Base-by-base conservation (phyloP, 1,140 invertebrate species). In the Macrocentrus cingulum region DNA sequence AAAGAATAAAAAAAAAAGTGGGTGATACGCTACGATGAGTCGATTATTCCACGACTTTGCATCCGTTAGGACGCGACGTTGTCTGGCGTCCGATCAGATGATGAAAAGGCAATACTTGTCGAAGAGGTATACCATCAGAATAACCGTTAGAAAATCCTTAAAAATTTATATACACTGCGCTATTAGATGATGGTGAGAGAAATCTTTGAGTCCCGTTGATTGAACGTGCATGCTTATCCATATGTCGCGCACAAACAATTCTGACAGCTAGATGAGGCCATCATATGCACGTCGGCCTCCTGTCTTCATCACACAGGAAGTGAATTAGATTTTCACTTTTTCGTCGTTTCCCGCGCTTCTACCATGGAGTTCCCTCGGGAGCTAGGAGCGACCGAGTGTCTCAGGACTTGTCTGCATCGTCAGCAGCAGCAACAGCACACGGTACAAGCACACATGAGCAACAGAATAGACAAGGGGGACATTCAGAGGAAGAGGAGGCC, bases 331-430 rank as follows among this genome's bases (percentile, higher is more conserved):
- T 72, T 72, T 73, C 68, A 74, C 67, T 71, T 70, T 71, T 46
- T 65, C 16, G 18, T 29, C 68, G 60, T 68, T 74, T 76, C 69
- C 69, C 68, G 63, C 46, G 22, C 16, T 44, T 11, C 42, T 16
- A 42, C 15, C n/a, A 32, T 48, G 57, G 70, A 65, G 64, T 74
- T 75, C 69, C 68, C 74, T 71, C 74, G 73, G 73, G 74, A 76
- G 72, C 67, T 63, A 44, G 56, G 49, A 56, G 16, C 51, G 65
- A 52, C 49, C 46, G 60, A 67, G 65, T 71, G 66, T 77, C 74
- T 74, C 74, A 75, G 63, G 58, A 62, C 29, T 25, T 42, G 20
- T 49, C 20, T 37, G 16, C 23, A 25, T 49, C 32, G 34, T 39
- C 32, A 41, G 36, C 29, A 54, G 41, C 1, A 42, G 29, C 29